These are phyloP conservation scores for Bursaphelenchus mucronatus DNA, from an alignment of 1,140 invertebrate species.

Conservation along the genomic window DNA sequence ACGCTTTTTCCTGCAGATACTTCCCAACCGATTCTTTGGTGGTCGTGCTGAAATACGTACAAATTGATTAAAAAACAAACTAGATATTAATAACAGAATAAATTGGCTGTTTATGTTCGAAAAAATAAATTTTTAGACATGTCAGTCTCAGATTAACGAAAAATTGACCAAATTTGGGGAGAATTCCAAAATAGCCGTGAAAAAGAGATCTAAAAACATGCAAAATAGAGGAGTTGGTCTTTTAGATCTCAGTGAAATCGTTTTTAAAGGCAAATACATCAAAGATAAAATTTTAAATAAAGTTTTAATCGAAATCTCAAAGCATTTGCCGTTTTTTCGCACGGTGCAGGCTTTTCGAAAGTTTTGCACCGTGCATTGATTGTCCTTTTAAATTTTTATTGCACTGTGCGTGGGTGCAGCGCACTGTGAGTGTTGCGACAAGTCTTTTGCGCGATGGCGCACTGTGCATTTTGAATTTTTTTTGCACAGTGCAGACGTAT, in stretches of 20 bases:
- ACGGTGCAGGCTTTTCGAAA: no score
- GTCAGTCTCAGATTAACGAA: not conserved
- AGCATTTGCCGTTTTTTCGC: no score
- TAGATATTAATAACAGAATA: not conserved
- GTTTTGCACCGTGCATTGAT: no score
- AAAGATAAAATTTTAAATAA: no score
- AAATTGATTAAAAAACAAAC: not conserved
- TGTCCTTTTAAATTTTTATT: no score
- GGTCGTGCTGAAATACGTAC: conserved; percentile 38
- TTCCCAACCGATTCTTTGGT: conserved; percentile 47
- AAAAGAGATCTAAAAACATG: not conserved
- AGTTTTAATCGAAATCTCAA: no score
- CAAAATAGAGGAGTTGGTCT: not conserved
- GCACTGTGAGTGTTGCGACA: no score
- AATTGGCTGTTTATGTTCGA: not conserved
- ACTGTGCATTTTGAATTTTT: no score
- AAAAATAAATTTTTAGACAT: not conserved
- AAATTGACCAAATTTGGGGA: not conserved
- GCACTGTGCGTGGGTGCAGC: no score
- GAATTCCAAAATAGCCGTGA: not conserved
- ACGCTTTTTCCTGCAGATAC: conserved; percentile 45
- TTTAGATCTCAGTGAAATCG: not conserved
- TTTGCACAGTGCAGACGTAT: no score
- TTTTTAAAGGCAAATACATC: no score
- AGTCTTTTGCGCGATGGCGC: no score